Evolutionary conservation across 2,113 vertebrate genomes (phyloP).

Genomic region (Pedionomus torquatus): DNA sequence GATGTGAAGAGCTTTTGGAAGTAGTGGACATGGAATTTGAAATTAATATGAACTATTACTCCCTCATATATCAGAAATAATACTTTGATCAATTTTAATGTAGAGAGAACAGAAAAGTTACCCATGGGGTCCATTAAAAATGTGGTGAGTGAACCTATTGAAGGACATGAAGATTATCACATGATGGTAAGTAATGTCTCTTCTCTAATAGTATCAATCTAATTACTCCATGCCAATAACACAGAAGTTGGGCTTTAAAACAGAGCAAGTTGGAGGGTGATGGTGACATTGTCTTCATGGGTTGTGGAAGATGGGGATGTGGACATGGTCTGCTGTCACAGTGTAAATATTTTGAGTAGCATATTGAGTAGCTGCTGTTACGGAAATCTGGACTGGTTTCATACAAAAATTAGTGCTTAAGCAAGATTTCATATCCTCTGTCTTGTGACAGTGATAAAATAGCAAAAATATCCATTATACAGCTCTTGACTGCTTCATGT

Average conservation of each 20-base stretch:
- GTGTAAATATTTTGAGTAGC: background rate
- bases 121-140: conserved; percentile 99
- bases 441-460: background rate
- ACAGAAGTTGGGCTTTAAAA: background rate
- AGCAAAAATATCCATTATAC: background rate
- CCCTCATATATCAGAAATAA: background rate
- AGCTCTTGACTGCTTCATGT: background rate
- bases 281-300: background rate
- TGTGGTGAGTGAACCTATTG: conserved; percentile 96
- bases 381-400: background rate
- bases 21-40: background rate
- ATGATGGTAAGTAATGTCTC: conserved; percentile 90
- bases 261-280: background rate
- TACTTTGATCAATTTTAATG: conserved; percentile 52
- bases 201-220: background rate
- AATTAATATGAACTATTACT: background rate
- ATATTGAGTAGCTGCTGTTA: background rate
- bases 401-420: background rate
- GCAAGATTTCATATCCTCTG: background rate
- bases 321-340: background rate
- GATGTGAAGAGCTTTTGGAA: background rate
- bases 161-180: conserved; percentile 97
- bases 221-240: background rate
- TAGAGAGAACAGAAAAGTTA: conserved; percentile 98
- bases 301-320: background rate